Conservation (phyloP, 1,140 invertebrate species). For the Pentalonia nigronervosa region DNA sequence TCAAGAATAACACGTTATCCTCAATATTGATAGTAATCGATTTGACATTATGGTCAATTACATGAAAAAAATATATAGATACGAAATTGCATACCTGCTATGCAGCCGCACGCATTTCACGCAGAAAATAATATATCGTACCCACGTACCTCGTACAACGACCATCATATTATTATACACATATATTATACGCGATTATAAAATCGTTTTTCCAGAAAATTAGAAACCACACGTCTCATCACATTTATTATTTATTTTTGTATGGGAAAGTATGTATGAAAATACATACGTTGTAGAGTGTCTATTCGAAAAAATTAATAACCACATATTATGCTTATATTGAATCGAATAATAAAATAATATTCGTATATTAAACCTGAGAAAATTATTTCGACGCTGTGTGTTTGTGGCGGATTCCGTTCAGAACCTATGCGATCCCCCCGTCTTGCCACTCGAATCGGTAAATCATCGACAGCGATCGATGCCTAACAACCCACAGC, state of each 20-base stretch:
- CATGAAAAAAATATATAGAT: background rate
- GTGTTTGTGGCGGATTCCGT: background rate
- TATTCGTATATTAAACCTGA: background rate
- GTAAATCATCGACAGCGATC: background rate
- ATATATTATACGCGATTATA: background rate
- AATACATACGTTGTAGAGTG: background rate
- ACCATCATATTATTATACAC: background rate
- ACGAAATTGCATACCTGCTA: background rate
- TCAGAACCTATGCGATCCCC: background rate
- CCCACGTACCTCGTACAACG: background rate
- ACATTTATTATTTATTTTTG: background rate
- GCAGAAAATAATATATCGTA: background rate
- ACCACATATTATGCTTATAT: background rate
- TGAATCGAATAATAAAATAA: background rate
- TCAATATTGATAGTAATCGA: slow-evolving; percentile 10
- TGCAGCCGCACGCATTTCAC: background rate
- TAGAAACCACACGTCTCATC: slow-evolving; percentile 10
- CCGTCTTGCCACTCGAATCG: background rate
- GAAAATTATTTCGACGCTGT: background rate
- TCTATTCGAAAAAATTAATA: background rate
- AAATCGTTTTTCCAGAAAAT: slow-evolving; percentile 27
- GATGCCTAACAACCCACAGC: background rate
- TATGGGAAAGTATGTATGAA: background rate
- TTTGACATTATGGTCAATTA: slow-evolving; percentile 4
- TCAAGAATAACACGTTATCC: background rate